phyloP scores from a whole-genome alignment of 2,888 invertebrate species.

The Stenoptilia bipunctidactyla region DNA sequence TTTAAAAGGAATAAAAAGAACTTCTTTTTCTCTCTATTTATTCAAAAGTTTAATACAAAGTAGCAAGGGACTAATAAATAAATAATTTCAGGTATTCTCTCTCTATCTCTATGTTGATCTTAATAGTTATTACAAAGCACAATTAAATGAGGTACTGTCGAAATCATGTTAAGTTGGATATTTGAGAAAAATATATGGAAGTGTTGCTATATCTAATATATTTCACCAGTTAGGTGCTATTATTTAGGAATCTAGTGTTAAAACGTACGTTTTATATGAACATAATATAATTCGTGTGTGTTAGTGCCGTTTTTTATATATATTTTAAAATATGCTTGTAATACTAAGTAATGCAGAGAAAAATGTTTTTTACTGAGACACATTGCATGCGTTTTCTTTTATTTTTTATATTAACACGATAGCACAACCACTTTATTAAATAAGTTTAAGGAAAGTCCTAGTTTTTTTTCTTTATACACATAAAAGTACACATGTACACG shows the following conservation, averaged over 20 bases:
- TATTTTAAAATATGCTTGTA: conserved; percentile 6
- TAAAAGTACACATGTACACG: no score
- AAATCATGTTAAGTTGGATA: conserved; percentile 1
- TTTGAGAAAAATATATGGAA: conserved; percentile 15
- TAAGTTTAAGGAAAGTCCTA: no score
- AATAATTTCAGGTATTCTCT: background rate
- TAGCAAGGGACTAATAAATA: conserved; percentile 36
- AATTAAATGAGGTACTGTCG: background rate
- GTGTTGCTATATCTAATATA: conserved; percentile 32
- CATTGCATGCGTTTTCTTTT: no score
- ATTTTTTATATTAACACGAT: no score
- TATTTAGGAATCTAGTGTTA: conserved; percentile 41
- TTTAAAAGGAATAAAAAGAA: conserved; percentile 21
- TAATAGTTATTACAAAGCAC: background rate
- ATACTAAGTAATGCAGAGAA: no score
- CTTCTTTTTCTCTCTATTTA: conserved; percentile 26
- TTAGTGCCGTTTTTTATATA: conserved; percentile 17
- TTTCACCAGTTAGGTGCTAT: conserved; percentile 61
- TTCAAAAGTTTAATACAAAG: conserved; percentile 34
- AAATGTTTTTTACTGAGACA: no score
- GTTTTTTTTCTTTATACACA: no score
- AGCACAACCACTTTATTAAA: no score
- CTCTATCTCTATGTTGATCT: background rate
- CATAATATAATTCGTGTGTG: conserved; percentile 18
- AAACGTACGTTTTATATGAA: conserved; percentile 8